phyloP scores from a whole-genome alignment of 2,888 invertebrate genomes.

The Synanthedon formicaeformis region DNA sequence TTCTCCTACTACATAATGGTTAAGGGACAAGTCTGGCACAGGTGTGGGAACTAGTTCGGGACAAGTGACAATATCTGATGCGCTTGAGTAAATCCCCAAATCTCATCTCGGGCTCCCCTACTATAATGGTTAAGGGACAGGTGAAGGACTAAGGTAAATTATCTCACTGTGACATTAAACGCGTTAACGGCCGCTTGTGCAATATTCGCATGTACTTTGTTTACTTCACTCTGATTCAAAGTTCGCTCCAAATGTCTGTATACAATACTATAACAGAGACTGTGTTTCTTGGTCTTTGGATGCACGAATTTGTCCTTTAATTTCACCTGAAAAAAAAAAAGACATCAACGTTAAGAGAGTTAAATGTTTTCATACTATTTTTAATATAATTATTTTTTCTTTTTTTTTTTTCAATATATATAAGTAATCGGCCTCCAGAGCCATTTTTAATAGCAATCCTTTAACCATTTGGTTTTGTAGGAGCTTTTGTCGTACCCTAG shows the following conservation, averaged over 20 bases:
- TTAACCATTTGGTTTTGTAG: too few species aligned
- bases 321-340: constrained; percentile 69
- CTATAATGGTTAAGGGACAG: neutral
- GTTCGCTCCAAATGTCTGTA: constrained; percentile 94
- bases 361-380: neutral
- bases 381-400: too few species aligned
- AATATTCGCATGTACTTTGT: constrained; percentile 83
- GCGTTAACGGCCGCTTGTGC: constrained; percentile 60
- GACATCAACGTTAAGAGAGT: neutral
- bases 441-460: too few species aligned
- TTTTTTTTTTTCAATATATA: too few species aligned
- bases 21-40: too few species aligned
- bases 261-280: constrained; percentile 91
- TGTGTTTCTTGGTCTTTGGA: constrained; percentile 83
- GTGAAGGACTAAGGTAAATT: constrained; percentile 4
- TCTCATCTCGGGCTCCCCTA: too few species aligned
- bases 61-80: too few species aligned
- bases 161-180: constrained; percentile 50
- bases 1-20: too few species aligned
- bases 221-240: constrained; percentile 88
- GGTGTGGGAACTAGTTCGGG: too few species aligned
- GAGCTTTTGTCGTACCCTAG: too few species aligned
- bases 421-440: too few species aligned
- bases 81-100: too few species aligned
- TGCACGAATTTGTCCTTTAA: constrained; percentile 89